Evolutionary conservation across 2,113 vertebrate genomes (phyloP).

Genomic region (Archilochus colubris): DNA sequence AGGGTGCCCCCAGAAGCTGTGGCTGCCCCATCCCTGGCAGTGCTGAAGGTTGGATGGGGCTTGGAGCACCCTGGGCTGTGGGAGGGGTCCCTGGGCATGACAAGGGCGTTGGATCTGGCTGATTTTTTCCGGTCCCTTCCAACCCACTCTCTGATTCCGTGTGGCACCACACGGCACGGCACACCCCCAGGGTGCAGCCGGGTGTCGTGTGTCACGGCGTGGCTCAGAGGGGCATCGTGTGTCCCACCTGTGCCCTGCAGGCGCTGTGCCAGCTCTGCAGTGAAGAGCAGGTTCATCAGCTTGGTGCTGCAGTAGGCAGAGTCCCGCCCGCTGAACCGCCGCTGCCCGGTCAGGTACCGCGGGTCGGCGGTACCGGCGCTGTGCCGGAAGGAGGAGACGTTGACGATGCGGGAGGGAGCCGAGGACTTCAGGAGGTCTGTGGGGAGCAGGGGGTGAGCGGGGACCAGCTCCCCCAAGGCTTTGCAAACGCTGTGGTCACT

Average conservation of each 20-base stretch:
- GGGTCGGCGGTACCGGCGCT: slow-evolving; percentile 69
- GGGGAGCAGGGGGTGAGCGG: neutral
- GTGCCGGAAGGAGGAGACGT: slow-evolving; percentile 81
- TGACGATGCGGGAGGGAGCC: slow-evolving; percentile 80
- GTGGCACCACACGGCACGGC: too few species aligned
- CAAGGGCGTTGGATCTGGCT: too few species aligned
- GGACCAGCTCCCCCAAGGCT: neutral
- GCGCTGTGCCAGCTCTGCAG: slow-evolving; percentile 79
- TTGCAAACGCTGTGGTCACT: neutral
- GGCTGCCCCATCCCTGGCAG: too few species aligned
- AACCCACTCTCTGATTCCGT: too few species aligned
- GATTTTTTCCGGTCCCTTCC: too few species aligned
- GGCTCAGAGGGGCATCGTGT: too few species aligned
- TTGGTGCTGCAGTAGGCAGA: slow-evolving; percentile 82
- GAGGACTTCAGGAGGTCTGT: slow-evolving; percentile 83
- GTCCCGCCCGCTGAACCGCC: neutral
- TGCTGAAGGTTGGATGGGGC: too few species aligned
- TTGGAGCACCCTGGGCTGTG: too few species aligned
- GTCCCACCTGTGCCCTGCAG: slow-evolving; percentile 82
- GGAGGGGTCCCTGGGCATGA: too few species aligned
- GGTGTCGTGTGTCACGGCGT: too few species aligned
- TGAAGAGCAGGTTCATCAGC: slow-evolving; percentile 86
- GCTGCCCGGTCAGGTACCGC: slow-evolving; percentile 76
- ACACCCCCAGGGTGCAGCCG: too few species aligned
- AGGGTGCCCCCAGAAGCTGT: too few species aligned